Percentiles rank a stretch among this genome's conserved stretches.
phyloP scores from a whole-genome alignment of 1,140 invertebrate genomes.

The Cydia amplana region DNA sequence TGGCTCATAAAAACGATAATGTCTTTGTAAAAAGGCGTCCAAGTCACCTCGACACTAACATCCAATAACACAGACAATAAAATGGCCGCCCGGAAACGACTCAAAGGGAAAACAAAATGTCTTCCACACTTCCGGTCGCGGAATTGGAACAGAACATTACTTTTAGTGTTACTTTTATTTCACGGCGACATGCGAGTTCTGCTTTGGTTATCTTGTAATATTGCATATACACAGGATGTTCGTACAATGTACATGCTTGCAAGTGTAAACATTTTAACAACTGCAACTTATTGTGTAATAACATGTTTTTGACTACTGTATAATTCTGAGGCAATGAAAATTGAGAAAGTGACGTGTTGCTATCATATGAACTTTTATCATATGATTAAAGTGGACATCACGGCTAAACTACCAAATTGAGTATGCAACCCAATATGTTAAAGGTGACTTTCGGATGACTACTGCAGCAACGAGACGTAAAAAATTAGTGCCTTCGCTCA shows the following conservation, averaged over 20 bases:
- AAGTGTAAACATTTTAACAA: background rate
- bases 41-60: constrained; percentile 8
- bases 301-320: too few species aligned
- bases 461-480: too few species aligned
- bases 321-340: too few species aligned
- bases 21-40: background rate
- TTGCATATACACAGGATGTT: background rate
- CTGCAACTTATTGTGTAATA: too few species aligned
- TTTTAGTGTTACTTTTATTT: constrained; percentile 23
- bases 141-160: constrained; percentile 23
- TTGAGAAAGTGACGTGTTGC: too few species aligned
- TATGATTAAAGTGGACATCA: too few species aligned
- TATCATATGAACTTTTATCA: too few species aligned
- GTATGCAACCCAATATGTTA: too few species aligned
- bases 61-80: constrained; percentile 21
- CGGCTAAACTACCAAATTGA: too few species aligned
- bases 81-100: constrained; percentile 13
- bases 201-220: background rate
- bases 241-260: background rate
- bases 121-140: constrained; percentile 13
- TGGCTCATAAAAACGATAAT: background rate
- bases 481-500: too few species aligned
- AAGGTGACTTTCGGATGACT: too few species aligned
- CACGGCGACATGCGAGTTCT: background rate
- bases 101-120: constrained; percentile 32